Percentiles rank a stretch among this genome's conserved stretches.
phyloP scores from a whole-genome alignment of 2,888 invertebrate species.

The Stramonita haemastoma region DNA sequence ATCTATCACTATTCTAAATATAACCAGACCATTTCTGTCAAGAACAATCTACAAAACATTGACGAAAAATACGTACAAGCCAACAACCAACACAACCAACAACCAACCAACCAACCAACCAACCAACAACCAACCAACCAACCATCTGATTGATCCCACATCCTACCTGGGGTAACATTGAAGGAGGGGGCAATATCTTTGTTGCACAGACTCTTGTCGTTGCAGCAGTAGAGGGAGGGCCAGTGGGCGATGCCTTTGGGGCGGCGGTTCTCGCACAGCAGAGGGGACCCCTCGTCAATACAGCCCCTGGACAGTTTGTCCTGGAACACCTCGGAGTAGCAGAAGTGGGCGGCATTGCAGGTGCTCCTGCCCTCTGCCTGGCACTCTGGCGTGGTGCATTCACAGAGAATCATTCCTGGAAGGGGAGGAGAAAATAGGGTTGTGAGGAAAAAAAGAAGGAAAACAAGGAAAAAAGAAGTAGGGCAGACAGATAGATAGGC shows the following conservation, averaged over 20 bases:
- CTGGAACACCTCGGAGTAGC: constrained; percentile 77
- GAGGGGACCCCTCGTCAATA: constrained; percentile 74
- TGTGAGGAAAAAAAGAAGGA: background rate
- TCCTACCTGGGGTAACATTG: constrained; percentile 3
- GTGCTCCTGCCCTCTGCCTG: constrained; percentile 57
- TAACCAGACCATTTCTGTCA: too few species aligned
- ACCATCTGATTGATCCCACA: too few species aligned
- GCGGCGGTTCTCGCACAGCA: constrained; percentile 78
- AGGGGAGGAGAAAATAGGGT: background rate
- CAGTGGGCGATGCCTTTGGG: constrained; percentile 71
- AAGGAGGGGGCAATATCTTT: constrained; percentile 66
- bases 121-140: background rate
- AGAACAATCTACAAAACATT: too few species aligned
- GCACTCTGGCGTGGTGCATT: constrained; percentile 77
- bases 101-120: too few species aligned
- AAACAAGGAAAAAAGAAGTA: constrained; percentile 5
- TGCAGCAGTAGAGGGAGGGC: constrained; percentile 77
- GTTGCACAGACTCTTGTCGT: constrained; percentile 73
- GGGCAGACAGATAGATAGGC: background rate
- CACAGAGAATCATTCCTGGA: constrained; percentile 67
- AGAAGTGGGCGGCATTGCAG: constrained; percentile 75
- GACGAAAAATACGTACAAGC: too few species aligned
- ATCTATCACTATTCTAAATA: too few species aligned
- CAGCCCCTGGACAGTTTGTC: constrained; percentile 74
- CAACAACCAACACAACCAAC: too few species aligned